A percentile compares a stretch with the other conserved stretches of the same genome.
These are phyloP conservation scores for Pristionchus arcanus DNA, from an alignment of 2,888 invertebrate species.

Conservation along the genomic window DNA sequence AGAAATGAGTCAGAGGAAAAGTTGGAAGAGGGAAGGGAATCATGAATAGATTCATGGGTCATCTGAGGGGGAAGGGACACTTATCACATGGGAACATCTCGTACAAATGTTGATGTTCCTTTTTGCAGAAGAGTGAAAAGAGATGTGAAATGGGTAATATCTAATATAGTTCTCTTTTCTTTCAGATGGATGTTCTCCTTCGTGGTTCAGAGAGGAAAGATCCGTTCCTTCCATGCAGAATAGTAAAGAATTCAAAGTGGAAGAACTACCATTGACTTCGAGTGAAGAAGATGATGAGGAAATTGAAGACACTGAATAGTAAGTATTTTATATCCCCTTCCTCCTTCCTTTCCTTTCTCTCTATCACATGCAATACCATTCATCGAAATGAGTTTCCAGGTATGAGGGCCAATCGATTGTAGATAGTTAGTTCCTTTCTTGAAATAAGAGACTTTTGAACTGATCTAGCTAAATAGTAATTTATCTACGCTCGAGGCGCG, in stretches of 20 bases:
- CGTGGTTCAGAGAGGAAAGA: slow-evolving; percentile 42
- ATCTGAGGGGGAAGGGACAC: background rate
- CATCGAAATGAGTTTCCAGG: background rate
- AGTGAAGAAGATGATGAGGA: slow-evolving; percentile 15
- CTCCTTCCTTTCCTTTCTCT: background rate
- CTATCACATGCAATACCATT: background rate
- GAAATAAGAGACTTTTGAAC: no score
- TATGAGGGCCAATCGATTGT: background rate
- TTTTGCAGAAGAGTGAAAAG: background rate
- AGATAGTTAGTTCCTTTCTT: no score
- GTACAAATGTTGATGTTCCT: background rate
- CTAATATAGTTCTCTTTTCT: background rate
- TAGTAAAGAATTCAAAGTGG: background rate
- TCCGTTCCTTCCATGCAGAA: background rate
- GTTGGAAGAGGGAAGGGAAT: background rate
- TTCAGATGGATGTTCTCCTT: slow-evolving; percentile 44
- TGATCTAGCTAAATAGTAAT: no score
- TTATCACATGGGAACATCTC: background rate
- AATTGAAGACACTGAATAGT: background rate
- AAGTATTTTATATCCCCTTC: background rate
- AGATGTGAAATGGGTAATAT: background rate
- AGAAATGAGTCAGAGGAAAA: slow-evolving; percentile 24
- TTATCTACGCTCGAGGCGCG: no score
- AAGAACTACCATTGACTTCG: background rate
- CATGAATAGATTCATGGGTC: slow-evolving; percentile 5